Evolutionary conservation across 2,888 invertebrate genomes (phyloP).

Genomic region (Punctoribates punctum): DNA sequence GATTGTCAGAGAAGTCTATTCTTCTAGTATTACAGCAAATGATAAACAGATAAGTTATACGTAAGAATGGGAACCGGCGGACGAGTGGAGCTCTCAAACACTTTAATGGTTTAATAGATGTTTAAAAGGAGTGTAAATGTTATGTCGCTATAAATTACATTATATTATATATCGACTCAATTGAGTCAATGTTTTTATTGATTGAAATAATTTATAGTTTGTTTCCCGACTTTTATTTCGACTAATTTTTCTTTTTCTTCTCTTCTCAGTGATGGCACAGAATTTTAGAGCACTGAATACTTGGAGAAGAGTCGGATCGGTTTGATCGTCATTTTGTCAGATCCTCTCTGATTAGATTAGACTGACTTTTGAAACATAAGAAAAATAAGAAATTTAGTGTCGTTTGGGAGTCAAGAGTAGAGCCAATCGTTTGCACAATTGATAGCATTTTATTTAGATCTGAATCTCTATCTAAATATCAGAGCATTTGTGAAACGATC

Average conservation of each 20-base stretch:
- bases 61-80: not conserved
- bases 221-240: not conserved
- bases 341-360: slow-evolving; percentile 25
- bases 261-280: not conserved
- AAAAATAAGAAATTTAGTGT: slow-evolving; percentile 20
- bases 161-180: not conserved
- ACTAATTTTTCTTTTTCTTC: not conserved
- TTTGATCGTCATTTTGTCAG: slow-evolving; percentile 28
- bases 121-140: not conserved
- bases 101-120: not conserved
- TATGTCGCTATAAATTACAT: slow-evolving; percentile 5
- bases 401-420: not conserved
- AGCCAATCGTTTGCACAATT: slow-evolving; percentile 21
- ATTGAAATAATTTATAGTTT: slow-evolving; percentile 16
- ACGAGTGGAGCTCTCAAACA: not conserved
- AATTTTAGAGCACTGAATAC: not conserved
- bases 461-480: slow-evolving; percentile 33
- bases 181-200: slow-evolving; percentile 1
- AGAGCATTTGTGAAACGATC: slow-evolving; percentile 35
- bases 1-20: slow-evolving; percentile 18
- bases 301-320: not conserved
- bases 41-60: slow-evolving; percentile 11
- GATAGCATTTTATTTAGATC: slow-evolving; percentile 38
- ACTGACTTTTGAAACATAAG: not conserved
- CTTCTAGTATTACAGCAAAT: slow-evolving; percentile 25